A percentile compares a stretch with the other conserved stretches of the same genome.
Evolutionary conservation across 2,888 invertebrate species (phyloP).

Genomic region (Catocala fraxini): DNA sequence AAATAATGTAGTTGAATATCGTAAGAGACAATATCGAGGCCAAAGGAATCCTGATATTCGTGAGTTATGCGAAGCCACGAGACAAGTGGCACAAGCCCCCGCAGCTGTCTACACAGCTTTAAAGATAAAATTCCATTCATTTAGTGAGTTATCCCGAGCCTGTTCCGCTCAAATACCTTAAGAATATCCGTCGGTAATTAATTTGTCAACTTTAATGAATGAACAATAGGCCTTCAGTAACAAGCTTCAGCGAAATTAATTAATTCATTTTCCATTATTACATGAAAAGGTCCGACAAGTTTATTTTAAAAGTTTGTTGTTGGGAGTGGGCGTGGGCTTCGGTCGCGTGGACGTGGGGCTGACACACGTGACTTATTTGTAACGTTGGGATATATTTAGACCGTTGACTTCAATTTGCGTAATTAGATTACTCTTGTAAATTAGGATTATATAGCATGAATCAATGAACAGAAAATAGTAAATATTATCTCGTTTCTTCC

Average conservation of each 20-base stretch:
- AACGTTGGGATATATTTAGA: no score
- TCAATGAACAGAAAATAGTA: no score
- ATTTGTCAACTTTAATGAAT: slow-evolving; percentile 51
- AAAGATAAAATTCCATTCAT: slow-evolving; percentile 28
- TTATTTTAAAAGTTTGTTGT: slow-evolving; percentile 24
- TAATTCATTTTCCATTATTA: slow-evolving; percentile 39
- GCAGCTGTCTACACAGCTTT: slow-evolving; percentile 17
- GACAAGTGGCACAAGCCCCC: background rate
- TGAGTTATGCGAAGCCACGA: background rate
- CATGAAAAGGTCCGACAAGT: slow-evolving; percentile 23
- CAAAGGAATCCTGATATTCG: background rate
- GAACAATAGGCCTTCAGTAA: slow-evolving; percentile 41
- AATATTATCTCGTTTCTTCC: no score
- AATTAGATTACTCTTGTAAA: no score
- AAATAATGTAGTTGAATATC: no score
- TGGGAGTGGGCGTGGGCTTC: slow-evolving; percentile 6
- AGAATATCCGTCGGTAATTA: slow-evolving; percentile 42
- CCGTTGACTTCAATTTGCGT: no score
- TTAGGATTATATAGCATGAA: no score
- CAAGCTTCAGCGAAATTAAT: slow-evolving; percentile 31
- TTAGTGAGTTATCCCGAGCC: slow-evolving; percentile 19
- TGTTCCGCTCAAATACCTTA: slow-evolving; percentile 20
- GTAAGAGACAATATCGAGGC: no score
- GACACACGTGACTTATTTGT: no score
- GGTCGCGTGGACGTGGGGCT: background rate